Percentiles rank a stretch among this genome's conserved stretches.
Evolutionary conservation across 2,113 vertebrate genomes (phyloP).

Genomic region (Rhadina sibilatrix): DNA sequence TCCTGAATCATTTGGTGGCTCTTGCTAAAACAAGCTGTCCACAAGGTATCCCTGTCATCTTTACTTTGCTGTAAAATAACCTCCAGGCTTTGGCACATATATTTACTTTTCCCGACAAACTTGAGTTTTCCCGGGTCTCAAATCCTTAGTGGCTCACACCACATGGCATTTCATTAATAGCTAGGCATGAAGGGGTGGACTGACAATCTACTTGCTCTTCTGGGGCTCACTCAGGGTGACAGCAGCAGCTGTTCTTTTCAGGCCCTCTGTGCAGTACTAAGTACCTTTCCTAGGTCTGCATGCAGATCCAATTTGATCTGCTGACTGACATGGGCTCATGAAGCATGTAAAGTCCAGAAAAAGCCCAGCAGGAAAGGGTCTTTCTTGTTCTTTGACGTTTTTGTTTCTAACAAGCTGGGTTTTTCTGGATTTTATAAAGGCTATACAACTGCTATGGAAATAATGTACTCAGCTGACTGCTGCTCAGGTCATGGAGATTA

Average conservation of each 20-base stretch:
- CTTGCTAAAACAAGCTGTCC: background rate
- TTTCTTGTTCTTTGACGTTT: background rate
- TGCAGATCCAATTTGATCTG: constrained; percentile 19
- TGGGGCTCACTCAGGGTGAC: constrained; percentile 1
- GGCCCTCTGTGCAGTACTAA: background rate
- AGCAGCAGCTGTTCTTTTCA: constrained; percentile 49
- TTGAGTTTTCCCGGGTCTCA: background rate
- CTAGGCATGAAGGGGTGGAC: background rate
- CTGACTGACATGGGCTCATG: constrained; percentile 7
- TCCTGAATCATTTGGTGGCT: background rate
- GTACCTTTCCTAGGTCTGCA: background rate
- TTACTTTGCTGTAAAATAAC: background rate
- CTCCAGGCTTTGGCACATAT: background rate
- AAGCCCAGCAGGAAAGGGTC: background rate
- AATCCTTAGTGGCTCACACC: background rate
- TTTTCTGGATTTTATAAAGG: background rate
- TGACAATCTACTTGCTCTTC: background rate
- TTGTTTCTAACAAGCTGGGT: background rate
- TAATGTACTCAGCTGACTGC: background rate
- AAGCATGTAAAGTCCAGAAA: constrained; percentile 14
- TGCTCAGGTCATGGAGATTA: background rate
- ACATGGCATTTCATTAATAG: background rate
- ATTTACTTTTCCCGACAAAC: background rate
- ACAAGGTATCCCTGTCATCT: background rate
- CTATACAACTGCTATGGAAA: background rate